Percentiles rank a stretch among this genome's conserved stretches.
phyloP scores from a whole-genome alignment of 2,113 vertebrate species.

The Microcebus lehilahytsara region DNA sequence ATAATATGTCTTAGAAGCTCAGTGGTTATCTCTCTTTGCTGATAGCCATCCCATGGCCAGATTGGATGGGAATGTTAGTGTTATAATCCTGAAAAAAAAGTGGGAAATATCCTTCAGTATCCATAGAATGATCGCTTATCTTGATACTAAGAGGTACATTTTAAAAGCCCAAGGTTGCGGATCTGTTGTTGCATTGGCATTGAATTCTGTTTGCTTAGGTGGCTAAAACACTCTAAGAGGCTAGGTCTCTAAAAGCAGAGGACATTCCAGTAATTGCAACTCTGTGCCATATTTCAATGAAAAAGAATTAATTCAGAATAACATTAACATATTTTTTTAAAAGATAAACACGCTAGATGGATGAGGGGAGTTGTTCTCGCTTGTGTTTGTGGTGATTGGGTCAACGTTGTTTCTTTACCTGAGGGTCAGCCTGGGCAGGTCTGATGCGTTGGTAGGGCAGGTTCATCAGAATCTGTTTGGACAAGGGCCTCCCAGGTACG shows the following conservation, averaged over 20 bases:
- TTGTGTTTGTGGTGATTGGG: neutral
- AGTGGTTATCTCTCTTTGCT: neutral
- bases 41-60: neutral
- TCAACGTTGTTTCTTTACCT: neutral
- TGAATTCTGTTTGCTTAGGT: neutral
- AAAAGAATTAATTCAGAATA: neutral
- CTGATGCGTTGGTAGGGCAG: neutral
- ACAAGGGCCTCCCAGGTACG: neutral
- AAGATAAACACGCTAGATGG: neutral
- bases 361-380: neutral
- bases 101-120: neutral
- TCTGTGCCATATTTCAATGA: neutral
- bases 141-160: neutral
- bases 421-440: neutral
- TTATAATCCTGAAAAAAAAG: neutral
- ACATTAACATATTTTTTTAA: neutral
- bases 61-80: neutral
- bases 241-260: neutral
- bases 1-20: neutral
- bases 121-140: neutral
- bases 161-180: neutral
- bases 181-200: neutral
- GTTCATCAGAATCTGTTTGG: neutral
- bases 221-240: neutral
- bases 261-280: neutral